Conservation (phyloP, 2,888 invertebrate species). For the Coleophora deauratella region DNA sequence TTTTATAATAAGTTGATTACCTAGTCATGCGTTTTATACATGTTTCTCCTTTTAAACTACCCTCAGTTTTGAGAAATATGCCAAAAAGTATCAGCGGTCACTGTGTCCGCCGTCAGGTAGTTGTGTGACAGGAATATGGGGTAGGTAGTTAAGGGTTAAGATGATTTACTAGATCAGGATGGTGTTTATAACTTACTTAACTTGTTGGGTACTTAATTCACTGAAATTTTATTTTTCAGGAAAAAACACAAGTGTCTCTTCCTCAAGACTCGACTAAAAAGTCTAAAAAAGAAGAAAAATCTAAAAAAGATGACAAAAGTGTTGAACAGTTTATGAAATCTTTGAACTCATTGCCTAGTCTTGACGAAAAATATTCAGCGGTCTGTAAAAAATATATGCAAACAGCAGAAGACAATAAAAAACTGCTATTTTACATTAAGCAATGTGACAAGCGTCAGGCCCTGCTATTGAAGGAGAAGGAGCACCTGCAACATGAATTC, state of each 20-base stretch:
- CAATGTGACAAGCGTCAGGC: conserved; percentile 76
- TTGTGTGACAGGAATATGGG: too few species aligned
- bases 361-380: conserved; percentile 80
- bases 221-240: conserved; percentile 33
- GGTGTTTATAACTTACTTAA: too few species aligned
- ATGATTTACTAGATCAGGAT: too few species aligned
- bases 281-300: too few species aligned
- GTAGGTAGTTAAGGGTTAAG: too few species aligned
- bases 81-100: too few species aligned
- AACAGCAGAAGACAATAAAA: conserved; percentile 81
- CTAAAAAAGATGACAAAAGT: conserved; percentile 73
- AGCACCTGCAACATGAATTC: conserved; percentile 86
- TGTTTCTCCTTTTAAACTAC: too few species aligned
- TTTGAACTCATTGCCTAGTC: conserved; percentile 67
- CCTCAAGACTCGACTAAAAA: conserved; percentile 39
- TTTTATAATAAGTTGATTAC: too few species aligned
- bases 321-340: conserved; percentile 80
- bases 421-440: conserved; percentile 72
- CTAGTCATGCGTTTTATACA: too few species aligned
- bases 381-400: conserved; percentile 86
- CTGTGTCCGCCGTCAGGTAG: too few species aligned
- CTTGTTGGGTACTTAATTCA: too few species aligned
- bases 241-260: conserved; percentile 27
- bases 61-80: too few species aligned
- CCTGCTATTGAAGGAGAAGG: conserved; percentile 82